phyloP scores from a whole-genome alignment of 2,113 vertebrate species.

The Oryzias curvinotus region DNA sequence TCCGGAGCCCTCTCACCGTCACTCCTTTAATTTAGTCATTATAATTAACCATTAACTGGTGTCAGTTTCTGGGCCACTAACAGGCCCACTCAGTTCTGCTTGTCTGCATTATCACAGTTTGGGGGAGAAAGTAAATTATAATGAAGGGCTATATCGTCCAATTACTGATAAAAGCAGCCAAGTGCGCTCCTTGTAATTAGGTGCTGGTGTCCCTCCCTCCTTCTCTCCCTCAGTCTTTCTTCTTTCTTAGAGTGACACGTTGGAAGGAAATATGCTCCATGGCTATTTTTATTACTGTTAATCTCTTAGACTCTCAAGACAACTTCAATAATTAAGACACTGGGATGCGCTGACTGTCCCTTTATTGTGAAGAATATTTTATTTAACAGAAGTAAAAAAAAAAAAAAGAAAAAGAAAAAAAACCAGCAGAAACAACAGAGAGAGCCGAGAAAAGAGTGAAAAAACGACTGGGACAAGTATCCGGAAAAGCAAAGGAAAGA shows the following conservation, averaged over 20 bases:
- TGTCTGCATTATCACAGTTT: constrained; percentile 99
- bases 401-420: constrained; percentile 55
- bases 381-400: constrained; percentile 40
- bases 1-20: constrained; percentile 85
- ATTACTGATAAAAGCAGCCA: constrained; percentile 99
- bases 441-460: not conserved
- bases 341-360: constrained; percentile 30
- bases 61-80: constrained; percentile 97
- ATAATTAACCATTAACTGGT: constrained; percentile 99
- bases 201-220: constrained; percentile 95
- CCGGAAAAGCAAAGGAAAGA: constrained; percentile 15
- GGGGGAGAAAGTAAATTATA: constrained; percentile 99
- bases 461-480: not conserved
- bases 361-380: constrained; percentile 63
- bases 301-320: constrained; percentile 75
- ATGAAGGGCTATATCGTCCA: constrained; percentile 99
- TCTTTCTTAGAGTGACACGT: constrained; percentile 75
- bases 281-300: constrained; percentile 80
- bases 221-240: constrained; percentile 61
- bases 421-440: constrained; percentile 22
- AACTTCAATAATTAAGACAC: constrained; percentile 69
- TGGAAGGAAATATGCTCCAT: constrained; percentile 75
- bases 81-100: constrained; percentile 99
- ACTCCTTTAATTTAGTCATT: constrained; percentile 99
- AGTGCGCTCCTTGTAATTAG: constrained; percentile 97